Evolutionary conservation across 2,888 invertebrate species (phyloP), one percentile per base, ranked within the genome.

Genomic region (Dendrolimus pini): DNA sequence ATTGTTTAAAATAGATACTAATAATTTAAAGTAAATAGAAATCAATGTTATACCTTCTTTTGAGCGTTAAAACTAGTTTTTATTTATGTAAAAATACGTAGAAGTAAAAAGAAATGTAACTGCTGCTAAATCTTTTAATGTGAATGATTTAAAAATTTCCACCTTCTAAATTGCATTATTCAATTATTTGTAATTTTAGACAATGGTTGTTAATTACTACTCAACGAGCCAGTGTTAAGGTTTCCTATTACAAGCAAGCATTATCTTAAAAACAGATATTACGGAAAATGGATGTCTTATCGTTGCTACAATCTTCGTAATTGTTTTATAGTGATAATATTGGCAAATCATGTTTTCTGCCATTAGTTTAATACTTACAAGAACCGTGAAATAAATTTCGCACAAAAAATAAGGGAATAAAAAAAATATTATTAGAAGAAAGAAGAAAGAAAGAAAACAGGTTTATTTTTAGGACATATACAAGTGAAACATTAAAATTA

Each of bases 141-240:
- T 66, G 67, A 70, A 72, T 81, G 80, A 81, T 74, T 74, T 62
- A 70, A 64, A 70, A 67, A 63, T 77, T 78, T 74, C 63, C 61
- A 68, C 67, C 71, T 47, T 47, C 47, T 10, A 47, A 10, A 6
- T 30, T 30, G 30, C 30, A 47, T 69, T 70, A 62, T 66, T 66
- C 63, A 68, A 69, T 71, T 74, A 72, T 72, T 76, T 72, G 72
- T 69, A 70, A 74, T 68, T 61, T 63, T 70, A 79, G 67, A 83
- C 78, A 83, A 82, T 77, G 71, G 69, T 64, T 63, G 65, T 74
- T 81, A 80, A 84, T 83, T 79, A 73, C 70, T 69, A 63, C 62
- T 69, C 66, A 69, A 71, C 70, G 64, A 71, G 71, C 72, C 70
- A 67, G 68, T 62, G 65, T 66, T 70, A 68, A 72, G 70, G 63